These are phyloP conservation scores for Fratercula arctica DNA, from an alignment of 2,797 vertebrate species.

Conservation along the genomic window DNA sequence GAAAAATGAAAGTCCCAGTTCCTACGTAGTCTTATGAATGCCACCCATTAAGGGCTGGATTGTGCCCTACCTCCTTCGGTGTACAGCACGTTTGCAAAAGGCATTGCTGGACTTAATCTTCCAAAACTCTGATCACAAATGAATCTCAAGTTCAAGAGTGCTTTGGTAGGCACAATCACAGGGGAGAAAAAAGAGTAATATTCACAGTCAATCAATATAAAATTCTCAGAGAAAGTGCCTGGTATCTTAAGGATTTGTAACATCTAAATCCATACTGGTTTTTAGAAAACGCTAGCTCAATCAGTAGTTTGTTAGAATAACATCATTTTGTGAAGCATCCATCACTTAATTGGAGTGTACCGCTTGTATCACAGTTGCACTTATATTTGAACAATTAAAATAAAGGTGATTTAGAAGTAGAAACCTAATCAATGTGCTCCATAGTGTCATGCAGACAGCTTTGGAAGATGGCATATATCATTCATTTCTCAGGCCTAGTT, in stretches of 20 bases:
- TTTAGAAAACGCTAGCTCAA: background rate
- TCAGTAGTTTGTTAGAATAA: background rate
- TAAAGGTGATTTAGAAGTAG: background rate
- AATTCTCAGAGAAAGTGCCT: background rate
- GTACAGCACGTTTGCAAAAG: background rate
- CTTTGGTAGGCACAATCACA: background rate
- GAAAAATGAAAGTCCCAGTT: background rate
- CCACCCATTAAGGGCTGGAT: background rate
- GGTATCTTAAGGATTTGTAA: background rate
- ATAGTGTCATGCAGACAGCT: background rate
- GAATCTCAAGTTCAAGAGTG: background rate
- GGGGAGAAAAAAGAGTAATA: background rate
- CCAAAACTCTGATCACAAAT: background rate
- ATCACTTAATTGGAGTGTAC: background rate
- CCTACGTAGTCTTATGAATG: fast-evolving
- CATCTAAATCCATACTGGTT: background rate
- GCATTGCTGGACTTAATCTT: background rate
- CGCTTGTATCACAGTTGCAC: background rate
- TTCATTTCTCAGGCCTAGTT: background rate
- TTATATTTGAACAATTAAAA: background rate
- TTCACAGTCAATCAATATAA: background rate
- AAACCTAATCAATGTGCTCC: background rate
- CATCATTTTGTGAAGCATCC: background rate
- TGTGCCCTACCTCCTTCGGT: background rate
- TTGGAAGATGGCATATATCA: background rate